Evolutionary conservation across 2,113 vertebrate species (phyloP).

Genomic region (Empidonax alnorum): DNA sequence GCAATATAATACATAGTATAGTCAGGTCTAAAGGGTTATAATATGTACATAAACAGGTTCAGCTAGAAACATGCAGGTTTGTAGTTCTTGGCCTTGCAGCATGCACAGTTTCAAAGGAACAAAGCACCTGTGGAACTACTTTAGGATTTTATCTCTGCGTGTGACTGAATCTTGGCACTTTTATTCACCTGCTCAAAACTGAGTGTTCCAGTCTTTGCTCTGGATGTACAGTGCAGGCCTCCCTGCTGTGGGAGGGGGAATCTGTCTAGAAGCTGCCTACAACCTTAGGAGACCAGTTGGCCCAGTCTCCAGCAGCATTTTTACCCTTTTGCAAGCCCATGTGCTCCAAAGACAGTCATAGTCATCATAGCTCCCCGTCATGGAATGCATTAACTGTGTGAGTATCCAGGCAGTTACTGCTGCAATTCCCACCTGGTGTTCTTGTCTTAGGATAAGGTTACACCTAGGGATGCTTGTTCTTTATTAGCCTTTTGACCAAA

Average conservation of each 20-base stretch:
- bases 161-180: neutral
- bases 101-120: neutral
- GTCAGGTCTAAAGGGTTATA: neutral
- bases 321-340: neutral
- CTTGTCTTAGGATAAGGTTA: neutral
- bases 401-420: neutral
- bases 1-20: neutral
- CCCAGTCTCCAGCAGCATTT: neutral
- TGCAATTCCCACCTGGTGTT: neutral
- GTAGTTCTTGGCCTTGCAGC: neutral
- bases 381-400: neutral
- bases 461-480: neutral
- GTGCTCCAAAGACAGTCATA: neutral
- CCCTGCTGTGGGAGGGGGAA: accelerated
- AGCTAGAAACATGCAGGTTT: neutral
- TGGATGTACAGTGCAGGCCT: neutral
- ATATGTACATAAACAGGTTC: neutral
- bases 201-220: neutral
- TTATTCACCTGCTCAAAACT: neutral
- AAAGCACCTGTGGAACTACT: neutral
- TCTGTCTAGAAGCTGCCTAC: neutral
- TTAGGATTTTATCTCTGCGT: neutral
- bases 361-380: neutral
- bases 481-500: neutral
- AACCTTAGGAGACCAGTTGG: neutral